Conservation (phyloP, 2,797 vertebrate species). For the Trichosurus vulpecula region DNA sequence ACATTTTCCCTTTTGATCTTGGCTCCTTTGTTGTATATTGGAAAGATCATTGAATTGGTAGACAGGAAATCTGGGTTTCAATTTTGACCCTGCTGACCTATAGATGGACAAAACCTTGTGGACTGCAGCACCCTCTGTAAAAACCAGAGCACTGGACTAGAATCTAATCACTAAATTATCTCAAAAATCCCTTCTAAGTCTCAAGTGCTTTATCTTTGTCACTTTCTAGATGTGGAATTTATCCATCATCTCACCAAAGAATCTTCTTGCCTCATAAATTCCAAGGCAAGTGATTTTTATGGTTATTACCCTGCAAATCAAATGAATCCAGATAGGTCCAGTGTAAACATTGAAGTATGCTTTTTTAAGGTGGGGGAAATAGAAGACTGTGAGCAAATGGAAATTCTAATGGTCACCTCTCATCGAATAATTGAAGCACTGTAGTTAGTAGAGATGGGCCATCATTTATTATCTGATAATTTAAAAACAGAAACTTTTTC, state of each 20-base stretch:
- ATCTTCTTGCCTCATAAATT: constrained; percentile 54
- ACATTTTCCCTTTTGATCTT: constrained; percentile 16
- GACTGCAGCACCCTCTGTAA: not conserved
- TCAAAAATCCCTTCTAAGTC: not conserved
- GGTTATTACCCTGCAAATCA: constrained; percentile 50
- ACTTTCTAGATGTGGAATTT: not conserved
- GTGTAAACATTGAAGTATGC: not conserved
- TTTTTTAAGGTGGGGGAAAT: constrained; percentile 42
- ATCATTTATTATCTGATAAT: constrained; percentile 4
- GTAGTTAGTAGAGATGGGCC: not conserved
- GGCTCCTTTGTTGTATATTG: not conserved
- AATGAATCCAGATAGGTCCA: constrained; percentile 9
- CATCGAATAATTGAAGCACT: not conserved
- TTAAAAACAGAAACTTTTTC: not conserved
- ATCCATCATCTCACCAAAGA: constrained; percentile 9
- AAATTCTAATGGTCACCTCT: not conserved
- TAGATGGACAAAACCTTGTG: not conserved
- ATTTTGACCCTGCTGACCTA: not conserved
- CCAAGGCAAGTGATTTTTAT: constrained; percentile 39
- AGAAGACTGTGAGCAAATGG: constrained; percentile 31
- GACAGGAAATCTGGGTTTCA: not conserved
- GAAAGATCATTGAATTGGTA: not conserved
- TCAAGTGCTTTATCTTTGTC: constrained; percentile 8
- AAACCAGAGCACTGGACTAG: not conserved
- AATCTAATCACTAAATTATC: not conserved